Base-by-base conservation (phyloP, 2,888 invertebrate species). In the Ferrisia virgata region DNA sequence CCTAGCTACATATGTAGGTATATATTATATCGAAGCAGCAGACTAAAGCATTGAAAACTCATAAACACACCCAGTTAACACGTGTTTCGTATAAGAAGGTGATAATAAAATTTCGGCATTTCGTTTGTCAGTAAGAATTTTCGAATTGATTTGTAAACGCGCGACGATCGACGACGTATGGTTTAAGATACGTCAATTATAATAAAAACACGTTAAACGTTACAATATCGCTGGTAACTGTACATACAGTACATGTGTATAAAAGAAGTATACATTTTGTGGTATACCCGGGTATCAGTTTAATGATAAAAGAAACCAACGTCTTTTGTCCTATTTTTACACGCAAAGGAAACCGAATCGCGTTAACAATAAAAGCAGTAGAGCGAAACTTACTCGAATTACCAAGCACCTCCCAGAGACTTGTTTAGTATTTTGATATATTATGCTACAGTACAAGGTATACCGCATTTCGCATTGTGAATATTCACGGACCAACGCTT, bases 361-460 rank as follows among this genome's bases (percentile, higher is more conserved):
- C 31, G 40, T 82, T 36, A 82, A 82, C 82, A 82, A 82, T 64
- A 82, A 64, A 69, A 82, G 36, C 82, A 64, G 82, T 69, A 64
- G 69, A 82, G 82, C 82, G 82, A 82, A 82, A 69, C 69, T 64
- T 69, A 69, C 40, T 53, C 33, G 69, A 82, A 82, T 82, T 82
- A 69, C 58, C 58, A 33, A 69, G 82, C 82, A 82, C 82, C 82
- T 82, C 82, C 82, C 82, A 69, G 40, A 82, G 82, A 82, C 82
- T 82, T 82, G 82, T 82, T 82, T 69, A 58, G 82, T 82, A 82
- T 82, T 82, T 82, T 82, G 82, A 82, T 82, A 82, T 82, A 82
- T 82, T 82, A 69, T 64, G 82, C 58, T 69, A 64, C 31, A 72
- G 58, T 22, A 72, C 72, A 72, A 33, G 69, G 82, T 82, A 39